Conservation (phyloP, 2,888 invertebrate genomes). For the Helleia helle region DNA sequence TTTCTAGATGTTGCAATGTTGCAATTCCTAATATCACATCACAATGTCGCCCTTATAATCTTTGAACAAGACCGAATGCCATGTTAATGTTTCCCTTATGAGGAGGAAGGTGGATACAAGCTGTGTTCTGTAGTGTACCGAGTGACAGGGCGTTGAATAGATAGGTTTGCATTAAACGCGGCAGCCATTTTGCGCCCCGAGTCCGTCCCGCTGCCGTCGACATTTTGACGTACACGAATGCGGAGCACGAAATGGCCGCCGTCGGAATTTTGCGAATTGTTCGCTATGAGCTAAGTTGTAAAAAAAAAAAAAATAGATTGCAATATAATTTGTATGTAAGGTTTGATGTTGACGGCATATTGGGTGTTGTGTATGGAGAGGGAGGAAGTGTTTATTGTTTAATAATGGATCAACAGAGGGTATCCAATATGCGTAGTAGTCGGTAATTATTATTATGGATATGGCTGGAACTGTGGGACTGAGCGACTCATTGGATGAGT, state of each 20-base stretch:
- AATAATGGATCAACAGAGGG: slow-evolving; percentile 1
- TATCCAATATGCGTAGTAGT: slow-evolving; percentile 39
- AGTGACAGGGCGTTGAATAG: slow-evolving; percentile 61
- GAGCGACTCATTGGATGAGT: slow-evolving; percentile 68
- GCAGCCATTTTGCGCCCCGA: slow-evolving; percentile 24
- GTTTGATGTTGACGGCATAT: slow-evolving; percentile 51
- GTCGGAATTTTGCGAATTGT: slow-evolving; percentile 36
- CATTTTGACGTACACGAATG: slow-evolving; percentile 13
- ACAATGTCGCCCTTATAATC: not conserved
- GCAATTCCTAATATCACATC: not conserved
- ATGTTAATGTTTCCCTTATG: slow-evolving; percentile 53
- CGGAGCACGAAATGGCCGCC: slow-evolving; percentile 25
- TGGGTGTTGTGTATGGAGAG: slow-evolving; percentile 67
- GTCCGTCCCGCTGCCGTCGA: slow-evolving; percentile 16
- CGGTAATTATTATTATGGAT: slow-evolving; percentile 53
- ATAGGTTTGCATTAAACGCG: slow-evolving; percentile 49
- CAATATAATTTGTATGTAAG: slow-evolving; percentile 62
- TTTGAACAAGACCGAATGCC: slow-evolving; percentile 30
- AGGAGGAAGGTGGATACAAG: slow-evolving; percentile 61
- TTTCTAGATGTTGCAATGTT: slow-evolving; percentile 19
- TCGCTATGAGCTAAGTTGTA: slow-evolving; percentile 54
- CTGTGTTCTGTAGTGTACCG: slow-evolving; percentile 70
- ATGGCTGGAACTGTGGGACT: slow-evolving; percentile 52
- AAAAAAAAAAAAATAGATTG: slow-evolving; percentile 63
- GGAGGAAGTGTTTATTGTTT: slow-evolving; percentile 18